Evolutionary conservation across 2,888 invertebrate genomes (phyloP), one percentile per base, ranked within the genome.

Genomic region (Carterocephalus palaemon): DNA sequence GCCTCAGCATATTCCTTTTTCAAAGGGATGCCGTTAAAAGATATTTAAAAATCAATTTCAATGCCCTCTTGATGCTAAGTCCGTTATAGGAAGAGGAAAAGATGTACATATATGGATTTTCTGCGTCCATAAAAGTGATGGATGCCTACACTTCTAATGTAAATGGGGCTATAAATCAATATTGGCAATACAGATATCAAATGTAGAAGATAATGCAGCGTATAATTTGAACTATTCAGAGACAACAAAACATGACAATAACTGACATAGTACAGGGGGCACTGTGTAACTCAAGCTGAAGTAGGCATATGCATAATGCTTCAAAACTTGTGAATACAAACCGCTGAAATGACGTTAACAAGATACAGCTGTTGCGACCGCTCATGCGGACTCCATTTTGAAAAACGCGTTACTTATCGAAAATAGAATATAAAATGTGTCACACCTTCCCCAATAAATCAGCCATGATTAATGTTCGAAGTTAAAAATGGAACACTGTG

Each of bases 371-470:
- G 86, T 79, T 74, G 68, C 65, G 59, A 69, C 72, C 67, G 78
- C 68, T 80, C 78, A 76, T 66, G 58, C 71, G 67, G 67, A 70
- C 50, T 69, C 74, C 81, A 77, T 81, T 84, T 83, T 83, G 84
- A 84, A 86, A 84, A 86, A 84, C 73, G 75, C 74, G 67, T 70
- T 71, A 69, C 75, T 78, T 84, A 83, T 82, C 84, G 75, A 83
- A 84, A 85, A 85, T 85, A 85, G 85, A 84, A 80, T 79, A 84
- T 83, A 82, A 83, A 83, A 82, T 82, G 77, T 85, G 85, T 85
- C 85, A 85, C 84, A 83, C 84, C 80, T 85, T 79, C 78, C 68
- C 61, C 69, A 70, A 83, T 85, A 85, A 84, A 86, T 86, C 86
- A 82, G 70, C 55, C 64, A 77, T 84, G 85, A 86, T 85, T 78